A percentile compares a stretch with the other conserved stretches of the same genome.
Conservation (phyloP, 2,888 invertebrate species). For the Eurois occulta region DNA sequence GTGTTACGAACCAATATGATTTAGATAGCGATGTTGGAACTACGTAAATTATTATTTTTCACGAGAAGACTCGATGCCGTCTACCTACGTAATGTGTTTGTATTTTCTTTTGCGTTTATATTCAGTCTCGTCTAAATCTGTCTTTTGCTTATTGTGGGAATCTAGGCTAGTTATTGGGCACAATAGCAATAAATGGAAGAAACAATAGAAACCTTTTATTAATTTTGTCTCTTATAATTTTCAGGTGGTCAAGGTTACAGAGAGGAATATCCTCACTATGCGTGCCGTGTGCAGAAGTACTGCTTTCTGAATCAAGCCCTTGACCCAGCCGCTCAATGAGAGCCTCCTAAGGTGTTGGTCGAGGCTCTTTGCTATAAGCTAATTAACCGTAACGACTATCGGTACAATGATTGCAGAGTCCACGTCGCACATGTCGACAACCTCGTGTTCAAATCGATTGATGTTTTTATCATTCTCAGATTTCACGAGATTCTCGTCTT, state of each 20-base stretch:
- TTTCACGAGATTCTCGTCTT: background rate
- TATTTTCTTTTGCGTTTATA: background rate
- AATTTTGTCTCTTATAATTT: background rate
- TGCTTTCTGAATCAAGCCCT: background rate
- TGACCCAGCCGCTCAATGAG: background rate
- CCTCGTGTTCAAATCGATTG: background rate
- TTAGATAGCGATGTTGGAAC: conserved; percentile 11
- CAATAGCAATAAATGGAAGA: background rate
- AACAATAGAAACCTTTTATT: background rate
- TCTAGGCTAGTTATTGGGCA: background rate
- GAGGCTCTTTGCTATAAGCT: background rate
- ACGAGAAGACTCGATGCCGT: background rate
- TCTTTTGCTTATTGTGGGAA: background rate
- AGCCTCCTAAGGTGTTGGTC: background rate
- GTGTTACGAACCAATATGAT: conserved; percentile 32
- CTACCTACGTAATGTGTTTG: background rate
- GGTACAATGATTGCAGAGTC: background rate
- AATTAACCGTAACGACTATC: background rate
- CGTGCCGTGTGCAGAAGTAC: background rate
- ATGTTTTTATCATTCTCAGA: background rate
- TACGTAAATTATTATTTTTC: conserved; percentile 20
- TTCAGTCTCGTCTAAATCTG: background rate
- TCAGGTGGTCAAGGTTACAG: background rate
- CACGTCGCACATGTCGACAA: background rate
- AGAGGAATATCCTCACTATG: background rate